Conservation (phyloP, 2,797 vertebrate species). For the Morelia viridis region DNA sequence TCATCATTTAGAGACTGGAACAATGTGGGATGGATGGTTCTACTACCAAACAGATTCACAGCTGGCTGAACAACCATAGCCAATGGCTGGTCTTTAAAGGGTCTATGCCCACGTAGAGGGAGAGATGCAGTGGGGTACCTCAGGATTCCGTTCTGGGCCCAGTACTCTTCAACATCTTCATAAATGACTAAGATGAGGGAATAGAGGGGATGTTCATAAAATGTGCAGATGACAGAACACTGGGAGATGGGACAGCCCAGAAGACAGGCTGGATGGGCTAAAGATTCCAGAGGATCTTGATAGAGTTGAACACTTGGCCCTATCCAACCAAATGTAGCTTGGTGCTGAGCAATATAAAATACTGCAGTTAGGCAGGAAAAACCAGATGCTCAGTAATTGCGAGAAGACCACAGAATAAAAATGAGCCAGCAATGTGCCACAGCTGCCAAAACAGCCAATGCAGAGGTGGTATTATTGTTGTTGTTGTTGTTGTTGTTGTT, state of each 20-base stretch:
- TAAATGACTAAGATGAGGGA: not conserved
- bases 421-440: not conserved
- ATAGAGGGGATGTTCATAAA: not conserved
- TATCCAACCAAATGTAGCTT: not conserved
- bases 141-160: not conserved
- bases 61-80: too few species aligned
- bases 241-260: not conserved
- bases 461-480: too few species aligned
- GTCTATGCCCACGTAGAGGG: not conserved
- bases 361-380: not conserved
- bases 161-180: not conserved
- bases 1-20: too few species aligned
- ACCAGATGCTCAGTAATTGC: not conserved
- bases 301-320: not conserved
- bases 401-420: not conserved
- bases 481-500: too few species aligned
- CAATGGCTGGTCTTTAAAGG: too few species aligned
- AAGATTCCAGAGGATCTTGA: not conserved
- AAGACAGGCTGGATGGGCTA: not conserved
- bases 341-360: not conserved
- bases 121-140: not conserved
- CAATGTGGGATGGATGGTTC: too few species aligned
- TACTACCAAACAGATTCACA: too few species aligned
- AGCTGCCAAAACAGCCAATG: not conserved
- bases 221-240: not conserved